phyloP scores from a whole-genome alignment of 2,113 vertebrate genomes.

The Phrynocephalus versicolor region DNA sequence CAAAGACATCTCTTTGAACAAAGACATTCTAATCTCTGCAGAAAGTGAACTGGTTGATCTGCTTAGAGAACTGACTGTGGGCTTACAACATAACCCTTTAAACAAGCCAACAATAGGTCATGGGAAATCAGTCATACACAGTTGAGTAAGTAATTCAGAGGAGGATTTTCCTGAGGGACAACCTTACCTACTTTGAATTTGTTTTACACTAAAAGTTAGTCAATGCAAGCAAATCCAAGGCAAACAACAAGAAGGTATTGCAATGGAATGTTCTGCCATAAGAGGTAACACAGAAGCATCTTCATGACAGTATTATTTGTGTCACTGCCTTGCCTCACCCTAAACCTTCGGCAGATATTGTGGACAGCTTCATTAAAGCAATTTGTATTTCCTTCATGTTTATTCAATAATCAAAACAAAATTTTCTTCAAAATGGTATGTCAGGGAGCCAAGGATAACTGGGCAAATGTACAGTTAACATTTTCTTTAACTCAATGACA shows the following conservation, averaged over 20 bases:
- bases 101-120: not conserved
- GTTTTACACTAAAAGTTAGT: not conserved
- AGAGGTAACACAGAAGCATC: not conserved
- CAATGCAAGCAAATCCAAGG: not conserved
- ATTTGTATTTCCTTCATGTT: not conserved
- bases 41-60: not conserved
- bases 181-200: not conserved
- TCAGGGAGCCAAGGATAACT: not conserved
- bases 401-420: not conserved
- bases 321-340: not conserved
- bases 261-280: not conserved
- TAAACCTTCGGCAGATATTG: not conserved
- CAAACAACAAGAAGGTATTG: not conserved
- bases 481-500: conserved; percentile 1
- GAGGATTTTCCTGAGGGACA: not conserved
- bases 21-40: not conserved
- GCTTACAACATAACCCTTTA: not conserved
- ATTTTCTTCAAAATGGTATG: not conserved
- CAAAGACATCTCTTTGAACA: not conserved
- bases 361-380: not conserved
- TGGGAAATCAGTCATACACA: not conserved
- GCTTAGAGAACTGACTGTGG: not conserved
- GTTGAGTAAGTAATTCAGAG: not conserved
- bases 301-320: not conserved
- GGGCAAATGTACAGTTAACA: not conserved